phyloP scores from a whole-genome alignment of 2,888 invertebrate species.

The Cabera pusaria region DNA sequence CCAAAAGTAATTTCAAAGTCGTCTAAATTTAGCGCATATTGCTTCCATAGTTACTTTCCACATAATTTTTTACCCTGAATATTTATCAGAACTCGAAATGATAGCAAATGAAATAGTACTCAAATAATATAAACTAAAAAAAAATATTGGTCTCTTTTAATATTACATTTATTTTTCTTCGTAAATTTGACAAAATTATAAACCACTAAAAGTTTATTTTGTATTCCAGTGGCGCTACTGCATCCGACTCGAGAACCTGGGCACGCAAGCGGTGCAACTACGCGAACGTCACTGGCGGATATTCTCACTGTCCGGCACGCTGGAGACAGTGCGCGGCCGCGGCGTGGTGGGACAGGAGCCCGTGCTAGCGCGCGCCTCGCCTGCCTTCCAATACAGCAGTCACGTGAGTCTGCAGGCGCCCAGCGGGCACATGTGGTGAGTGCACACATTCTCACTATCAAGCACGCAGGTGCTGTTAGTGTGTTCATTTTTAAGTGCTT shows the following conservation, averaged over 20 bases:
- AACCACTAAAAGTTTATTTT: too few species aligned
- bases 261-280: slow-evolving; percentile 93
- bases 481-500: neutral
- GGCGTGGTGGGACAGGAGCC: slow-evolving; percentile 99
- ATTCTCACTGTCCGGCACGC: slow-evolving; percentile 95
- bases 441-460: neutral
- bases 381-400: slow-evolving; percentile 99
- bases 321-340: slow-evolving; percentile 96
- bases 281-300: slow-evolving; percentile 99
- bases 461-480: neutral
- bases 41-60: too few species aligned
- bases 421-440: slow-evolving; percentile 98
- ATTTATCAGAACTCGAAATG: too few species aligned
- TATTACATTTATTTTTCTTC: too few species aligned
- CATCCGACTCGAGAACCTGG: slow-evolving; percentile 97
- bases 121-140: too few species aligned
- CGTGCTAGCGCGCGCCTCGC: slow-evolving; percentile 91
- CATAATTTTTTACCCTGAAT: too few species aligned
- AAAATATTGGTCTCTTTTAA: too few species aligned
- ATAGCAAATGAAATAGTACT: too few species aligned
- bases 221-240: slow-evolving; percentile 96
- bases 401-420: slow-evolving; percentile 98
- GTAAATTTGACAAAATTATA: too few species aligned
- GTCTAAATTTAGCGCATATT: too few species aligned
- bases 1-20: too few species aligned